Evolutionary conservation across 2,113 vertebrate genomes (phyloP).

Genomic region (Dascyllus trimaculatus): DNA sequence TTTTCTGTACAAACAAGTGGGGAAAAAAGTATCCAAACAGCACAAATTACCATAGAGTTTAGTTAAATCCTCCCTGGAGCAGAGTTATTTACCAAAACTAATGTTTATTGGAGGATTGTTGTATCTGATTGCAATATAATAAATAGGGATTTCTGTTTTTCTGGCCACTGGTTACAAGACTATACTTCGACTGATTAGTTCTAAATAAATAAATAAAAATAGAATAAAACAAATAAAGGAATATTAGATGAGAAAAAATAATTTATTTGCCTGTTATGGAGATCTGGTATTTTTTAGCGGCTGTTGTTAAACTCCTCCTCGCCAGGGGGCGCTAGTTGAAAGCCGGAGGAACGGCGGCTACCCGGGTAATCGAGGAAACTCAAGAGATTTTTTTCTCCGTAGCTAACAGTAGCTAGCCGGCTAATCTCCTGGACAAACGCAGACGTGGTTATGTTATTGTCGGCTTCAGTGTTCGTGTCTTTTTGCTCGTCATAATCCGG

Average conservation of each 20-base stretch:
- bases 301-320: slow-evolving; percentile 40
- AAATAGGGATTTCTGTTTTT: too few relatives aligned
- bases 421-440: slow-evolving; percentile 69
- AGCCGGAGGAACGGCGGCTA: background rate
- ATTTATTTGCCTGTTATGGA: background rate
- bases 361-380: slow-evolving; percentile 65
- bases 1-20: too few relatives aligned
- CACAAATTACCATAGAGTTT: too few relatives aligned
- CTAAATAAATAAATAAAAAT: too few relatives aligned
- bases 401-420: slow-evolving; percentile 72
- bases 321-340: slow-evolving; percentile 47
- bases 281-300: background rate
- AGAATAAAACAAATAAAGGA: too few relatives aligned
- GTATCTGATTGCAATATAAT: too few relatives aligned
- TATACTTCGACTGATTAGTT: too few relatives aligned
- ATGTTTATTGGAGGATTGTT: background rate
- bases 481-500: background rate
- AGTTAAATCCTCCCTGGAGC: too few relatives aligned
- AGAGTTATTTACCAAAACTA: too few relatives aligned
- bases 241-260: too few relatives aligned
- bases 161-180: too few relatives aligned
- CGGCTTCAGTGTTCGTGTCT: background rate
- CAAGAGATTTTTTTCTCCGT: slow-evolving; percentile 33
- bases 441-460: slow-evolving; percentile 43
- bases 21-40: too few relatives aligned